A percentile compares a stretch with the other conserved stretches of the same genome.
Conservation (phyloP, 1,140 invertebrate species). For the Temnothorax nylanderi region DNA sequence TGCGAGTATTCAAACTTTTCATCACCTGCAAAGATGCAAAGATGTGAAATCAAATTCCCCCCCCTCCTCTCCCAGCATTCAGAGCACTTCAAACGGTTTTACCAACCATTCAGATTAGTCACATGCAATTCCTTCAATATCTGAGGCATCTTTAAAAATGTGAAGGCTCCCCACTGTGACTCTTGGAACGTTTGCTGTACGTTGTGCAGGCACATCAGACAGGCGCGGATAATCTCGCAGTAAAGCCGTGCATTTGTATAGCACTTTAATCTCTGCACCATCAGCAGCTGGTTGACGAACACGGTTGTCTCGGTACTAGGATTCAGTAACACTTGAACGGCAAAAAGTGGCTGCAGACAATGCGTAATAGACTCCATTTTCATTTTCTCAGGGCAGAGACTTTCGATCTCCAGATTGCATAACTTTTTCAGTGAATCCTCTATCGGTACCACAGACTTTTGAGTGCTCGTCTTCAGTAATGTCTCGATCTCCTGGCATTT, state of each 20-base stretch:
- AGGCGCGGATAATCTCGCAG: constrained; percentile 95
- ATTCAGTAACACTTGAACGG: constrained; percentile 91
- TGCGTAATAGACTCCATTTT: constrained; percentile 90
- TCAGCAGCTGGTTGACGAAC: constrained; percentile 92
- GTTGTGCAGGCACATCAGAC: constrained; percentile 95
- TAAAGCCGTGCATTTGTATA: constrained; percentile 91
- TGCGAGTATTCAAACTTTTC: constrained; percentile 89
- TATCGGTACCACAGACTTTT: constrained; percentile 86
- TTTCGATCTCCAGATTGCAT: constrained; percentile 88
- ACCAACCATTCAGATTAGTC: constrained; percentile 82
- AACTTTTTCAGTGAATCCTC: constrained; percentile 88
- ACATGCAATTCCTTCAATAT: constrained; percentile 90
- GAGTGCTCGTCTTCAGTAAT: constrained; percentile 87
- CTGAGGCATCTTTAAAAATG: constrained; percentile 95
- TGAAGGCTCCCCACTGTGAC: constrained; percentile 96
- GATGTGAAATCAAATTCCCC: background rate
- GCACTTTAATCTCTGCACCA: constrained; percentile 93
- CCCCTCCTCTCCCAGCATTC: background rate
- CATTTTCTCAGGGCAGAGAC: constrained; percentile 84
- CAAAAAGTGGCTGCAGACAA: constrained; percentile 91
- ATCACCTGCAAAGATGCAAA: constrained; percentile 76
- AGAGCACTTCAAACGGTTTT: constrained; percentile 20
- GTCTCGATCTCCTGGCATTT: constrained; percentile 91
- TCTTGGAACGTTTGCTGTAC: constrained; percentile 91
- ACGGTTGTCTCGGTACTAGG: constrained; percentile 91